These are phyloP conservation scores for Drosophila yakuba DNA, from an alignment of 1,140 invertebrate species.

Conservation along the genomic window DNA sequence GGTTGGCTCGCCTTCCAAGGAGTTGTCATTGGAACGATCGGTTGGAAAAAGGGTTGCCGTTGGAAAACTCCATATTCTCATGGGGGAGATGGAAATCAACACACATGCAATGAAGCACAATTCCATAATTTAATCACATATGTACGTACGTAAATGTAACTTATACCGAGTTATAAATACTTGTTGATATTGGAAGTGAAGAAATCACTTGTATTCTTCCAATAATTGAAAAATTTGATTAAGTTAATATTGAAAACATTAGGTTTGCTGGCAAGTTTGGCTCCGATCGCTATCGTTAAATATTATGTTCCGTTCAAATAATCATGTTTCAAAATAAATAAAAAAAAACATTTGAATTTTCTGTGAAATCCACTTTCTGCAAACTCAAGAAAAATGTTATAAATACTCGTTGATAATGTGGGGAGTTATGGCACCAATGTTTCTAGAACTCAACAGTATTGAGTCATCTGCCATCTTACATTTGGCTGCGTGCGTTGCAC, in stretches of 20 bases:
- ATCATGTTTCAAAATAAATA: not conserved
- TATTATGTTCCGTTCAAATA: not conserved
- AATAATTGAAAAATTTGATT: not conserved
- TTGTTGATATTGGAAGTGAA: too few relatives aligned
- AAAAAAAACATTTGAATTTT: not conserved
- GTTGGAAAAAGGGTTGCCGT: slow-evolving; percentile 25
- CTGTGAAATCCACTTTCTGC: not conserved
- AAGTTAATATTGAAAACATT: not conserved
- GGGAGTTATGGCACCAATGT: not conserved
- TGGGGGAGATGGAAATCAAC: not conserved
- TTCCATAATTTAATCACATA: not conserved
- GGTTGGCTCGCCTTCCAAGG: slow-evolving; percentile 30
- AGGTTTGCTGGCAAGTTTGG: too few relatives aligned
- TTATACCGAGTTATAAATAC: too few relatives aligned
- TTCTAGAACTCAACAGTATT: slow-evolving; percentile 7
- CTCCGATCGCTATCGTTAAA: not conserved
- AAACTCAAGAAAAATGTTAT: not conserved
- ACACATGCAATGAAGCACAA: not conserved
- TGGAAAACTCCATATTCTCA: not conserved
- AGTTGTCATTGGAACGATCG: slow-evolving; percentile 54
- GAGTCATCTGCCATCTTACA: slow-evolving; percentile 29
- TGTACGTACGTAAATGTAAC: too few relatives aligned
- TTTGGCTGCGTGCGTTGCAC: not conserved
- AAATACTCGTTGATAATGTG: slow-evolving; percentile 15
- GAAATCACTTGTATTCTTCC: too few relatives aligned